Evolutionary conservation across 2,888 invertebrate species (phyloP).

Genomic region (Polymixis lichenea): DNA sequence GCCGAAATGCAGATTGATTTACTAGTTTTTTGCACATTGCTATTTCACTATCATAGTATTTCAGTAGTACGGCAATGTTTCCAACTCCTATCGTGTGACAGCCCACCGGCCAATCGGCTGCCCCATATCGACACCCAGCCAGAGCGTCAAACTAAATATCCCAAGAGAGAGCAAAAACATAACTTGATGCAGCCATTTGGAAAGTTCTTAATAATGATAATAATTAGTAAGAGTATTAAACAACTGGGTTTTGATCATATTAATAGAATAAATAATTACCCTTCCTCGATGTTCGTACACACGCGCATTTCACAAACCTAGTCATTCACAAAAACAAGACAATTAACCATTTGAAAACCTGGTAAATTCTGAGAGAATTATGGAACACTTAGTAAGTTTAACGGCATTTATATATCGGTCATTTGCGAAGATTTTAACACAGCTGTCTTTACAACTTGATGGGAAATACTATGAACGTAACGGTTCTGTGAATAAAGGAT

Average conservation of each 20-base stretch:
- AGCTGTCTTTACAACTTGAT: background rate
- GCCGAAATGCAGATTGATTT: too few relatives aligned
- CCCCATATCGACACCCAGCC: background rate
- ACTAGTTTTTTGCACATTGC: too few relatives aligned
- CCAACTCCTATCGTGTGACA: background rate
- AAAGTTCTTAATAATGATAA: background rate
- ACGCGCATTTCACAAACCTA: background rate
- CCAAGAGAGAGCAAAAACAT: too few relatives aligned
- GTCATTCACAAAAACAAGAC: background rate
- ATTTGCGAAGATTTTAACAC: background rate
- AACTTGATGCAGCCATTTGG: background rate
- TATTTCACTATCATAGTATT: background rate
- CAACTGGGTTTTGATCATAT: background rate
- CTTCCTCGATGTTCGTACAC: background rate
- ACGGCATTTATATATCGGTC: too few relatives aligned
- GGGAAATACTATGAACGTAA: background rate
- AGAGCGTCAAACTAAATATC: background rate
- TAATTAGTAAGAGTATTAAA: background rate
- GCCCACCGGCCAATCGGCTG: background rate
- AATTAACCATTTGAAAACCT: background rate
- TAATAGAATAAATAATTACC: background rate
- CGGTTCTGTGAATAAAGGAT: too few relatives aligned
- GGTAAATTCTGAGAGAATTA: background rate
- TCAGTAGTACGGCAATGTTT: background rate
- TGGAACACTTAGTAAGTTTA: background rate